Evolutionary conservation across 2,888 invertebrate species (phyloP), one percentile per base, ranked within the genome.

Genomic region (Pasiphila rectangulata): DNA sequence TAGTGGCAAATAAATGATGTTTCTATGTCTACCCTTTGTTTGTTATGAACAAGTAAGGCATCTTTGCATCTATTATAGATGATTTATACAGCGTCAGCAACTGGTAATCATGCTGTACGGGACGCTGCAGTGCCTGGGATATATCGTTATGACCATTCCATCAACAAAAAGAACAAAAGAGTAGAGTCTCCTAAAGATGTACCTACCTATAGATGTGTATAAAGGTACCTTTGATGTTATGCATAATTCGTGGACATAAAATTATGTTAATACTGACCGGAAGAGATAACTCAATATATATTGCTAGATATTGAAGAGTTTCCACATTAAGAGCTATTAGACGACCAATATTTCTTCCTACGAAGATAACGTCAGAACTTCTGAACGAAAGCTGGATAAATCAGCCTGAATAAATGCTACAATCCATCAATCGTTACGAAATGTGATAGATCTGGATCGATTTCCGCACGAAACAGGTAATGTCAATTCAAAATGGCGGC

Each of bases 401-500:
- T 51, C 32, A 64, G 42, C 55, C 4, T 32, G 10, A 6, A 13
- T 27, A 27, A 19, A 32, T 43, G 52, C 54, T 54, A 51, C 40
- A 32, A 64, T 65, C 58, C 57, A 69, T 68, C 61, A 61, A 53
- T 61, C 54, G 51, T 46, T 56, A 54, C 38, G 39, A 64, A 51
- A 59, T 40, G 39, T 49, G 36, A 58, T 38, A 46, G 24, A 43
- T 43, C 30, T 32, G 36, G 39, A 39, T 39, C 39, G 32, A 25
- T 51, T 64, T 69, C 64, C 63, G 57, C 54, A 67, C 63, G 60
- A 58, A 63, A 46, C 61, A 48, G 55, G 60, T 60, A 59, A 60
- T 63, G 64, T 63, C 62, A 65, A 64, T 57, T 57, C 59, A 67
- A 61, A 62, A 66, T 65, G 64, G 54, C 57, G 46, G 65, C 73